Conservation (phyloP, 2,888 invertebrate species). For the Cantharis flavilabris region DNA sequence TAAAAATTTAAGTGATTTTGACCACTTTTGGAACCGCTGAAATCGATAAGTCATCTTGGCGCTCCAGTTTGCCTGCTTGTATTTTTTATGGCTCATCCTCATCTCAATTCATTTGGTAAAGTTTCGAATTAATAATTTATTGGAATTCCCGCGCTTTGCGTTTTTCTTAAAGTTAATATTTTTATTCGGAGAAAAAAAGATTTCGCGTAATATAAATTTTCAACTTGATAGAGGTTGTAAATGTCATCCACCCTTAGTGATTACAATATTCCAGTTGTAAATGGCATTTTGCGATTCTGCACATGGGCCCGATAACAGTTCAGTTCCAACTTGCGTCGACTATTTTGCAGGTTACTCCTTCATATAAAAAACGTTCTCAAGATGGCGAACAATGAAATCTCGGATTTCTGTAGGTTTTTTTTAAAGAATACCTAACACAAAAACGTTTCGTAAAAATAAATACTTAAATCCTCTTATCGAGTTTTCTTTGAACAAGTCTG, state of each 20-base stretch:
- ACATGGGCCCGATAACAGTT: constrained; percentile 8
- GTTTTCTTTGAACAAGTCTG: constrained; percentile 19
- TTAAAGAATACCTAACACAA: constrained; percentile 10
- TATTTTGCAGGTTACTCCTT: not conserved
- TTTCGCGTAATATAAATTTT: not conserved
- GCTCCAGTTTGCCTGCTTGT: too few relatives aligned
- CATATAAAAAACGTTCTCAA: not conserved
- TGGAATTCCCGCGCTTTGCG: not conserved
- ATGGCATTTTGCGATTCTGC: constrained; percentile 11
- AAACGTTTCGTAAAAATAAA: constrained; percentile 23
- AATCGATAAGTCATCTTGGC: too few relatives aligned
- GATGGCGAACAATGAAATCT: constrained; percentile 8
- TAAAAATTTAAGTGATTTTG: too few relatives aligned
- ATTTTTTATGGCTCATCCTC: not conserved
- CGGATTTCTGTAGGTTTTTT: constrained; percentile 3
- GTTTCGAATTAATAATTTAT: not conserved
- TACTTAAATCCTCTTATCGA: constrained; percentile 25
- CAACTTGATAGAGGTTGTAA: not conserved
- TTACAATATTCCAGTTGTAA: constrained; percentile 17
- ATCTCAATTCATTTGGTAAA: not conserved
- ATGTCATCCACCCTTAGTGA: not conserved
- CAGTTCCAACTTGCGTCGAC: not conserved
- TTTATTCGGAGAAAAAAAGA: not conserved
- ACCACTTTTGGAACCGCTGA: too few relatives aligned
- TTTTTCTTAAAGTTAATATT: not conserved